These are phyloP conservation scores for Scomber scombrus DNA, from an alignment of 2,113 vertebrate genomes.

Conservation along the genomic window DNA sequence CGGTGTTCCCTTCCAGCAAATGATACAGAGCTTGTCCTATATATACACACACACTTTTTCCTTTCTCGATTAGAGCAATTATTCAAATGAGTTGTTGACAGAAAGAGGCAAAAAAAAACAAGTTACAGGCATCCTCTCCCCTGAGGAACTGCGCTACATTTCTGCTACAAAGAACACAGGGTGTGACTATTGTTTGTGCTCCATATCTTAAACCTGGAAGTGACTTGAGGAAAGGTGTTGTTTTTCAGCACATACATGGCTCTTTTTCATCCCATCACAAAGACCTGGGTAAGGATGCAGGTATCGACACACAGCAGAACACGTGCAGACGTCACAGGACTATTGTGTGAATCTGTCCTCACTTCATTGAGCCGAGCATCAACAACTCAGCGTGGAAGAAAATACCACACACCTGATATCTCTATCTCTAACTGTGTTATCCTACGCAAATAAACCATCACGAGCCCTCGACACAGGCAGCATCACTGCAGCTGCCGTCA, in stretches of 20 bases:
- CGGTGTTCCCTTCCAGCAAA: not conserved
- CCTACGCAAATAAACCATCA: constrained; percentile 25
- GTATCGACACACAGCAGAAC: not conserved
- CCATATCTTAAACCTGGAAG: constrained; percentile 33
- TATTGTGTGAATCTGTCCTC: constrained; percentile 27
- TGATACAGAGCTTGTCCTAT: constrained; percentile 11
- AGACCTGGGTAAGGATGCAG: too few species aligned
- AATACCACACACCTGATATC: constrained; percentile 1
- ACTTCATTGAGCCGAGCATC: not conserved
- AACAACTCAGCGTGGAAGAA: constrained; percentile 15
- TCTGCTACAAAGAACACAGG: constrained; percentile 20
- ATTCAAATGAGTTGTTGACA: not conserved
- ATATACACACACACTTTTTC: not conserved
- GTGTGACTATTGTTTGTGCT: constrained; percentile 47
- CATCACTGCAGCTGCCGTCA: constrained; percentile 36
- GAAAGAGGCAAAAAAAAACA: not conserved
- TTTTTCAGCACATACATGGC: constrained; percentile 16
- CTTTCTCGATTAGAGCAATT: not conserved
- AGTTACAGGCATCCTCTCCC: constrained; percentile 1
- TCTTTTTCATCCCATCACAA: not conserved
- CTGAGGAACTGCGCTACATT: not conserved
- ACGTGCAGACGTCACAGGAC: constrained; percentile 27
- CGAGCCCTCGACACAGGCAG: not conserved
- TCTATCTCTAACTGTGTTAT: not conserved
- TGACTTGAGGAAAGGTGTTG: constrained; percentile 22